These are phyloP conservation scores for Seriola quinqueradiata DNA, from an alignment of 2,113 vertebrate species.

Conservation along the genomic window DNA sequence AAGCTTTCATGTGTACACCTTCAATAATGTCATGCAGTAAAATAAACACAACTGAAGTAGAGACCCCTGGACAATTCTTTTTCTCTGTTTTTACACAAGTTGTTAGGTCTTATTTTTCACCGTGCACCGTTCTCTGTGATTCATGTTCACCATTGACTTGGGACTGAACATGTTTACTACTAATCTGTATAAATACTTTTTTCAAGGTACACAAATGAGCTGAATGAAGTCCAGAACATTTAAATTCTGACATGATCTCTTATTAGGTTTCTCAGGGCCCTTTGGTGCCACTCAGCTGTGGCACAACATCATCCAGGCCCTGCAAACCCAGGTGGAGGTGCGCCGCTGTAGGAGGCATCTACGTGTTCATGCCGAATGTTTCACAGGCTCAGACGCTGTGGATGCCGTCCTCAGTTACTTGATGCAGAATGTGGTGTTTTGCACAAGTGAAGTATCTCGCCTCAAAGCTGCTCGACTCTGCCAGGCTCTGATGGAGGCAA, in stretches of 20 bases:
- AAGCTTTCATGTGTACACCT: too few relatives aligned
- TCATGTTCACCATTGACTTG: background rate
- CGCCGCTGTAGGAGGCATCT: conserved; percentile 84
- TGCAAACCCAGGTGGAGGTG: conserved; percentile 88
- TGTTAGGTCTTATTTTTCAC: too few relatives aligned
- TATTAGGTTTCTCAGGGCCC: conserved; percentile 81
- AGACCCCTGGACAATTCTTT: too few relatives aligned
- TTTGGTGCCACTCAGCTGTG: conserved; percentile 90
- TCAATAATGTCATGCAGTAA: too few relatives aligned
- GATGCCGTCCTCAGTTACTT: conserved; percentile 89
- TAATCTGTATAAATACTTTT: background rate
- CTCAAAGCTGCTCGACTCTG: conserved; percentile 89
- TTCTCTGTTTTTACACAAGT: too few relatives aligned
- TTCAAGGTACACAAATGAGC: background rate
- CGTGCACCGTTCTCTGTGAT: too few relatives aligned
- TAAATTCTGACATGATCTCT: background rate
- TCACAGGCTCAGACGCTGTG: conserved; percentile 88
- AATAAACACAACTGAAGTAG: too few relatives aligned
- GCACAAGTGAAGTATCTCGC: conserved; percentile 86
- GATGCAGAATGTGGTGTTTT: conserved; percentile 89
- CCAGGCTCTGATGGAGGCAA: conserved; percentile 90
- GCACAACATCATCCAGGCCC: conserved; percentile 88
- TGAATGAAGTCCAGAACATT: background rate
- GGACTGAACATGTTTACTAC: background rate
- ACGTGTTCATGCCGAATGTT: conserved; percentile 84